A percentile compares a stretch with the other conserved stretches of the same genome.
These are phyloP conservation scores for Argyrosomus regius DNA, from an alignment of 2,797 vertebrate species.

Conservation along the genomic window DNA sequence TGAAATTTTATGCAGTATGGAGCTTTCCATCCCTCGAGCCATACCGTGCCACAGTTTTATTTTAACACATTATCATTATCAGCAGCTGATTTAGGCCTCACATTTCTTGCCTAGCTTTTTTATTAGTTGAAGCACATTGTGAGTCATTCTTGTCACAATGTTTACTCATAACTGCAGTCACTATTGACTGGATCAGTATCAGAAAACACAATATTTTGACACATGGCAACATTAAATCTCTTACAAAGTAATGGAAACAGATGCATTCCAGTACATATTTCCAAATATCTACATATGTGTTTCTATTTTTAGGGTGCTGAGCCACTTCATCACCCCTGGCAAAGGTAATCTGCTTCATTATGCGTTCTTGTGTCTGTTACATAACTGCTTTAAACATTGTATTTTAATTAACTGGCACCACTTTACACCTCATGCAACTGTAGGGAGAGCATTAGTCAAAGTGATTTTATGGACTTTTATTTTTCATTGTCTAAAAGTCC, in stretches of 20 bases:
- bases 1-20: neutral
- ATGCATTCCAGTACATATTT: neutral
- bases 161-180: neutral
- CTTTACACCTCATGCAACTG: neutral
- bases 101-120: neutral
- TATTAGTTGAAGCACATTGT: neutral
- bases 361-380: neutral
- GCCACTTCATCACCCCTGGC: neutral
- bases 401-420: constrained; percentile 22
- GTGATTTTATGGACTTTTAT: constrained; percentile 24
- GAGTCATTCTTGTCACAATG: neutral
- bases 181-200: neutral
- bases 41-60: too few relatives aligned
- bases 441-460: constrained; percentile 21
- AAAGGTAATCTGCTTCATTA: neutral
- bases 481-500: constrained; percentile 23
- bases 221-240: neutral
- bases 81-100: neutral
- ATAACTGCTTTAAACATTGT: constrained; percentile 8
- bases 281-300: neutral
- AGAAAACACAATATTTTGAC: neutral
- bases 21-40: neutral
- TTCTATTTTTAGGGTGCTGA: neutral
- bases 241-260: neutral
- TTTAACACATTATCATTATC: neutral